Percentiles rank a stretch among this genome's conserved stretches.
phyloP scores from a whole-genome alignment of 2,797 vertebrate species.

The Macrochelys suwanniensis region DNA sequence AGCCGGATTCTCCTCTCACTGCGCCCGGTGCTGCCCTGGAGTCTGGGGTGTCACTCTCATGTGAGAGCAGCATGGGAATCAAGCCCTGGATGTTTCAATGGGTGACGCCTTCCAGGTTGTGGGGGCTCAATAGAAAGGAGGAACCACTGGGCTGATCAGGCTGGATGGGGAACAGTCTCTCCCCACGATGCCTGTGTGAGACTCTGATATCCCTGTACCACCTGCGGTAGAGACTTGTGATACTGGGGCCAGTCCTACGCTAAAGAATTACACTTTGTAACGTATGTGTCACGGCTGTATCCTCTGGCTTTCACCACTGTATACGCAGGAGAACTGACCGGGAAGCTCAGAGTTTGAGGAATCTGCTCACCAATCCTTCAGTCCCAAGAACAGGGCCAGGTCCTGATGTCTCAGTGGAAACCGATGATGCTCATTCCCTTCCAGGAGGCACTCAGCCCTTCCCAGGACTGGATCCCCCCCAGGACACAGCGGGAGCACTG shows the following conservation, averaged over 20 bases:
- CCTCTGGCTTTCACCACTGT: background rate
- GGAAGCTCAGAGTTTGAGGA: background rate
- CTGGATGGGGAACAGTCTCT: background rate
- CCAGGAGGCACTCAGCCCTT: background rate
- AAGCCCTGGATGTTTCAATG: background rate
- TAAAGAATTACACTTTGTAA: background rate
- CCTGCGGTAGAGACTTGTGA: background rate
- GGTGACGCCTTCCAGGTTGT: background rate
- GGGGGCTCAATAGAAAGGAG: background rate
- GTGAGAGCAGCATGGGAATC: background rate
- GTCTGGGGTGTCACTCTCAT: background rate
- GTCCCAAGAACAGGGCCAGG: background rate
- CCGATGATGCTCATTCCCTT: background rate
- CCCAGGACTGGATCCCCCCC: background rate
- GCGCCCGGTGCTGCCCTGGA: fast-evolving
- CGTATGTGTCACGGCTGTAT: background rate
- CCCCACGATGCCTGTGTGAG: fast-evolving
- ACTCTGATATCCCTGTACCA: fast-evolving
- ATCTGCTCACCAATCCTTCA: background rate
- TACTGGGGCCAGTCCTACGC: background rate
- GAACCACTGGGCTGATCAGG: fast-evolving
- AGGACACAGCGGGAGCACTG: background rate
- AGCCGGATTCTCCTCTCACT: background rate
- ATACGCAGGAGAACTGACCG: background rate
- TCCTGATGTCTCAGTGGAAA: background rate